phyloP scores from a whole-genome alignment of 2,888 invertebrate genomes.

The Cacoxenus indagator region DNA sequence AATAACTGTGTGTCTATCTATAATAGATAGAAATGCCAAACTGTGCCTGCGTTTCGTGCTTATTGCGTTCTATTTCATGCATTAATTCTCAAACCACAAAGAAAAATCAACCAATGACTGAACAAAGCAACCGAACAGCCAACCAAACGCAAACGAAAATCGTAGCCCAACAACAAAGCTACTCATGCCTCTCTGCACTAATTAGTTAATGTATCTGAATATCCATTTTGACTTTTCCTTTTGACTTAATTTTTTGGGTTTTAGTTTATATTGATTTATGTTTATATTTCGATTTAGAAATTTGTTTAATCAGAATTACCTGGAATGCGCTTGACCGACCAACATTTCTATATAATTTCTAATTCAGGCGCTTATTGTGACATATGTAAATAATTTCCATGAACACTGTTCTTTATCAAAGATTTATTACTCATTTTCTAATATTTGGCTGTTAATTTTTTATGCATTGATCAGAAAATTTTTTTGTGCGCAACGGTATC shows the following conservation, averaged over 20 bases:
- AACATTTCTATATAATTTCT: constrained; percentile 29
- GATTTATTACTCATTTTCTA: constrained; percentile 56
- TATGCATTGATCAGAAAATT: constrained; percentile 56
- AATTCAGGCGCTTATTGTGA: constrained; percentile 30
- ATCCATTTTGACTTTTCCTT: constrained; percentile 37
- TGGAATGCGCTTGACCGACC: constrained; percentile 27
- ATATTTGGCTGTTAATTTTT: constrained; percentile 53
- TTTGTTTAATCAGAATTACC: constrained; percentile 18
- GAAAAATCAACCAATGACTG: constrained; percentile 36
- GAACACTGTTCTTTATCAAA: constrained; percentile 47
- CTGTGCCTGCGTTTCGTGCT: constrained; percentile 29
- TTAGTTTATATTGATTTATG: constrained; percentile 52
- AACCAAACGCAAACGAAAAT: constrained; percentile 16
- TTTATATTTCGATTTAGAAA: constrained; percentile 42
- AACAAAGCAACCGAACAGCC: constrained; percentile 20
- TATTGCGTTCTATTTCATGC: constrained; percentile 29
- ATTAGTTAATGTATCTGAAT: constrained; percentile 62
- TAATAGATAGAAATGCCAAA: constrained; percentile 6
- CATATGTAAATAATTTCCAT: constrained; percentile 45
- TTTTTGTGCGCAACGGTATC: neutral
- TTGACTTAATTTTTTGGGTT: neutral
- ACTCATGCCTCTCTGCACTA: constrained; percentile 36
- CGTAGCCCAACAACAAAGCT: neutral
- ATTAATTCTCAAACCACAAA: constrained; percentile 50
- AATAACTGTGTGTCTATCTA: constrained; percentile 52